These are phyloP conservation scores for Sardinella longiceps DNA, from an alignment of 2,797 vertebrate genomes.

Conservation along the genomic window DNA sequence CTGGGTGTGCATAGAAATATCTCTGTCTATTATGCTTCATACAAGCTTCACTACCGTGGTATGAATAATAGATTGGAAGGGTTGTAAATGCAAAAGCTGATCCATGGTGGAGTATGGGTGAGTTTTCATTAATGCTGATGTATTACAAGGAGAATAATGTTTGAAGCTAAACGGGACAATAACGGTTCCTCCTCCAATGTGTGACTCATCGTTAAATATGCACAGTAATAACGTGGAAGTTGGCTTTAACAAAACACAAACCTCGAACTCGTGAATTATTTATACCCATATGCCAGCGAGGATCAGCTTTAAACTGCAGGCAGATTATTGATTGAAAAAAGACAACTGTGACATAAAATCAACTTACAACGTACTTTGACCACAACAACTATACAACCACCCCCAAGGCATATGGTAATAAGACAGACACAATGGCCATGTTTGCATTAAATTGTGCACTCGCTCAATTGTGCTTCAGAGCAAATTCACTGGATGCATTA, in stretches of 20 bases:
- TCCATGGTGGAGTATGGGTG: not conserved
- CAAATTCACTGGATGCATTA: not conserved
- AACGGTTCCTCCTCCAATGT: slow-evolving; percentile 20
- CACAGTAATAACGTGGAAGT: slow-evolving; percentile 44
- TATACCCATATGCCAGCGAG: slow-evolving; percentile 38
- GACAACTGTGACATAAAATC: slow-evolving; percentile 5
- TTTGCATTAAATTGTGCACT: not conserved
- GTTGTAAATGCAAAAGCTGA: slow-evolving; percentile 24
- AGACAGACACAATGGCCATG: not conserved
- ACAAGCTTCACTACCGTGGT: slow-evolving; percentile 29
- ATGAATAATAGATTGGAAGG: slow-evolving; percentile 50
- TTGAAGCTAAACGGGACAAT: slow-evolving; percentile 41
- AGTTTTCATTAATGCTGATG: not conserved
- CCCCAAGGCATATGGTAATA: not conserved
- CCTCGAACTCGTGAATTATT: slow-evolving; percentile 52
- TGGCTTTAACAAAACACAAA: slow-evolving; percentile 52
- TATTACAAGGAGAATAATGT: slow-evolving; percentile 27
- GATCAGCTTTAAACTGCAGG: slow-evolving; percentile 34
- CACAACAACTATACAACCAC: not conserved
- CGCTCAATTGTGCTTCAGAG: not conserved
- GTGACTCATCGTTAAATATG: slow-evolving; percentile 51
- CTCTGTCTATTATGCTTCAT: slow-evolving; percentile 38
- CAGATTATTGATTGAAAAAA: slow-evolving; percentile 45
- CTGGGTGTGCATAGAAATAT: slow-evolving; percentile 35
- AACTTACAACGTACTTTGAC: not conserved